Base-by-base conservation (phyloP, 2,888 invertebrate genomes). In the Acanthoscelides obtectus region DNA sequence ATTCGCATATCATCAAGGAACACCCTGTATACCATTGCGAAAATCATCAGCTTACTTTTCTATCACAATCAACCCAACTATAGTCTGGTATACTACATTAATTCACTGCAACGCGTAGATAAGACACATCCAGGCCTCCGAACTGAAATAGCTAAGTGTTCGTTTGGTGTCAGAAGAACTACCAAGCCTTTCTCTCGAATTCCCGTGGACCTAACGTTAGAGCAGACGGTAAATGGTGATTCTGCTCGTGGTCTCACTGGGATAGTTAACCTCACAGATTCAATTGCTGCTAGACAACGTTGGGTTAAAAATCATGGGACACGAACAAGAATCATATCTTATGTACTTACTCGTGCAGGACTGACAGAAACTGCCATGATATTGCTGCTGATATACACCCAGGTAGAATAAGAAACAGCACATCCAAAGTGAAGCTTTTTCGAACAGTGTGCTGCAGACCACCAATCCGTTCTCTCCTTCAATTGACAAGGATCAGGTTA, bases 121-220 rank as follows among this genome's bases (percentile, higher is more conserved):
- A 68, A 75, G 20, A 78, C 76, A 70, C 75, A 80, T 75, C 77
- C 78, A 22, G 75, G 75, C 20, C 75, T 76, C 19, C 67, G 71
- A 67, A 66, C 20, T n/a, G 73, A 73, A 71, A 67, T 78, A 12
- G 69, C 20, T 20, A 67, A 73, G 22, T 76, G 78, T 8, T 77
- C 71, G 19, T 78, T 79, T 72, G 78, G 78, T 17, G 72, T 78
- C 21, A 71, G 74, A 75, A 76, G 78, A 73, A 80, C 78, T 6
- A 22, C n/a, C n/a, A n/a, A n/a, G n/a, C n/a, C n/a, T n/a, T n/a
- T n/a, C n/a, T n/a, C n/a, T n/a, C n/a, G n/a, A n/a, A n/a, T n/a
- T n/a, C n/a, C n/a, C n/a, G n/a, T n/a, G n/a, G n/a, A n/a, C n/a
- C n/a, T n/a, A n/a, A n/a, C n/a, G n/a, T n/a, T n/a, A n/a, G n/a